A percentile compares a stretch with the other conserved stretches of the same genome.
These are phyloP conservation scores for Vicugna pacos DNA, from an alignment of 2,113 vertebrate species.

Conservation along the genomic window DNA sequence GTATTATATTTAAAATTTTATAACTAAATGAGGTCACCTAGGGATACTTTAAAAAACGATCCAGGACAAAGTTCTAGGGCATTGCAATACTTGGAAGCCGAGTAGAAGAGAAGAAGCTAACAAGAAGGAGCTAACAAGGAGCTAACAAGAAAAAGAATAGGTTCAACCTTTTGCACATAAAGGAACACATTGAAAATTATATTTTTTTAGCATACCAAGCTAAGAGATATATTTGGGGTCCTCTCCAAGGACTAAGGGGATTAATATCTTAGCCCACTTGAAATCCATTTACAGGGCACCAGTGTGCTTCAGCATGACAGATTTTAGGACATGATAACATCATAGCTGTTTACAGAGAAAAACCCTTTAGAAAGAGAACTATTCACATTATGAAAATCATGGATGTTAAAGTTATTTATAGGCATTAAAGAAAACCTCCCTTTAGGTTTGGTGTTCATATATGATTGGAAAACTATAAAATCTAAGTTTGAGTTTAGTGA, in stretches of 20 bases:
- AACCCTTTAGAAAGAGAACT: background rate
- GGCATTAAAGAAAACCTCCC: background rate
- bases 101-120: background rate
- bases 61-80: background rate
- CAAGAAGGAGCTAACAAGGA: background rate
- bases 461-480: background rate
- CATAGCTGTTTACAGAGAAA: background rate
- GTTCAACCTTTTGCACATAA: background rate
- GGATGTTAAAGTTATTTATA: background rate
- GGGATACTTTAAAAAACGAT: background rate
- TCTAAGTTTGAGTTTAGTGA: slow-evolving; percentile 23
- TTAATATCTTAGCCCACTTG: background rate
- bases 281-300: background rate
- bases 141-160: background rate
- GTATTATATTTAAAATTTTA: background rate
- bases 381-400: background rate
- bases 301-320: background rate
- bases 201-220: background rate
- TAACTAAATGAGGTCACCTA: background rate
- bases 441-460: background rate
- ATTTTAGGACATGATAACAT: background rate
- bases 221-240: background rate
- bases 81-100: background rate
- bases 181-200: background rate
- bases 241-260: background rate